Conservation (phyloP, 2,797 vertebrate genomes). For the Phaenicophaeus curvirostris region DNA sequence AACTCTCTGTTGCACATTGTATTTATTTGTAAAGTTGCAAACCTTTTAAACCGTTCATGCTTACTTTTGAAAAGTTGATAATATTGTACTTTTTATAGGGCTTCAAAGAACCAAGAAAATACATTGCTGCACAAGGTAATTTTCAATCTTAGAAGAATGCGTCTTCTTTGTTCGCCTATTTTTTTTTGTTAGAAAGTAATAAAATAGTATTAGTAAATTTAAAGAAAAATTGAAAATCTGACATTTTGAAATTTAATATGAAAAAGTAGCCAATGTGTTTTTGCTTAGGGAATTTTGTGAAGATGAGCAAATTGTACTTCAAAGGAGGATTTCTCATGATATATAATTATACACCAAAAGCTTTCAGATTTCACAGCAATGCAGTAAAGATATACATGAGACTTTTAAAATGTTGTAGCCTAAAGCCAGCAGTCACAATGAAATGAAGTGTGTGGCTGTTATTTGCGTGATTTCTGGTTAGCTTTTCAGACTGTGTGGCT, state of each 20-base stretch:
- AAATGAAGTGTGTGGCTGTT: background rate
- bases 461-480: background rate
- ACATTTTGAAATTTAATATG: background rate
- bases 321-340: background rate
- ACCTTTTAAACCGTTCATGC: background rate
- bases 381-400: background rate
- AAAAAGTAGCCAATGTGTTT: background rate
- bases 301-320: background rate
- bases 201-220: background rate
- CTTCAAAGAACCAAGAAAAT: conserved; percentile 94
- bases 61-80: background rate
- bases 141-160: background rate
- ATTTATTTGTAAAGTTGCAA: background rate
- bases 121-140: conserved; percentile 97
- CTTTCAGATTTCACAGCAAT: background rate
- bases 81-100: conserved; percentile 79
- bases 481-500: background rate
- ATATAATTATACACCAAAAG: background rate
- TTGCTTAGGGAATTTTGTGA: background rate
- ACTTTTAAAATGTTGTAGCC: background rate
- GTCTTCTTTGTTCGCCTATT: background rate
- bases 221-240: background rate
- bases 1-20: background rate
- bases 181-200: background rate
- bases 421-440: background rate